Base-by-base conservation (phyloP, 1,140 invertebrate species). In the Platorchestia sp. region DNA sequence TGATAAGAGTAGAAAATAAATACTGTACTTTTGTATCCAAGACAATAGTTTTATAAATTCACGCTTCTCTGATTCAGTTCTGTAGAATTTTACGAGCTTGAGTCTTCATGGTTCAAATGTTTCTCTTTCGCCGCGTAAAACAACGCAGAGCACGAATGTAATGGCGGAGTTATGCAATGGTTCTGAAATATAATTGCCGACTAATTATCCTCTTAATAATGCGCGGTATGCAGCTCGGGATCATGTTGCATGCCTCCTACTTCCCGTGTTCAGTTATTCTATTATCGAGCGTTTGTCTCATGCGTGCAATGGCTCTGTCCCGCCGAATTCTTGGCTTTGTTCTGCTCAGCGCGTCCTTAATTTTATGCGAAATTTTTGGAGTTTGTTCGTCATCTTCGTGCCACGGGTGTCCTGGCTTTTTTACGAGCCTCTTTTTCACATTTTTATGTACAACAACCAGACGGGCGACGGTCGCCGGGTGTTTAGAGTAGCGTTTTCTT, bases 221-320 rank as follows among this genome's bases (percentile, higher is more conserved):
- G 91, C 91, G 43, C 45, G 91, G 91, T 45, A 93, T 93, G 91
- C 91, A 47, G 43, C 91, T 42, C 43, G 40, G 91, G 91, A 93
- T 93, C 91, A 47, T 47, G 91, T 93, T 93, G 91, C 91, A 93
- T 93, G 45, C 91, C 91, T 93, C 91, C 43, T 93, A 47, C 91
- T 93, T 93, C 43, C 91, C 91, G 43, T 93, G 45, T 45, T 93
- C 87, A 89, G 87, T 89, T 89, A 89, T 89, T 89, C 87, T 44
- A 42, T 89, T 89, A 89, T 89, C 87, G 22, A 41, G 43, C 87
- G 87, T 43, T 89, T 89, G 87, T 89, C 87, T 89, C 87, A 42
- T 89, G 41, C 87, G 41, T 89, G 87, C 87, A 89, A 89, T 89
- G 87, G 87, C 87, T 89, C 43, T 89, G 87, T 89, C 41, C 43